Conservation (phyloP, 2,113 vertebrate genomes). For the Myotis yumanensis region DNA sequence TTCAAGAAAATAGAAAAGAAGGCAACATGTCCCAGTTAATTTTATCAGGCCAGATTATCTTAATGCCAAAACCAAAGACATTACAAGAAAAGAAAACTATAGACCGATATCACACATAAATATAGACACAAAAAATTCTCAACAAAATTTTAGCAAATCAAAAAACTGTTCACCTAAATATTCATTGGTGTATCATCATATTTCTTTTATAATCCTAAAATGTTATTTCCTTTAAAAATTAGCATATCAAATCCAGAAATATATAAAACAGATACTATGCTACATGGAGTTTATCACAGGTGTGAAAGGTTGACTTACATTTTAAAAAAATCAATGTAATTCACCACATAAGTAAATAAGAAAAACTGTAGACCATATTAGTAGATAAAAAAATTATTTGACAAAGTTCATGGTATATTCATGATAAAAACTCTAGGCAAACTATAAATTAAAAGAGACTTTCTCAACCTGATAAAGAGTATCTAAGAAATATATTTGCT, state of each 20-base stretch:
- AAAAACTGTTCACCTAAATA: neutral
- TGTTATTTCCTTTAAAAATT: neutral
- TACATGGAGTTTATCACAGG: neutral
- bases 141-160: neutral
- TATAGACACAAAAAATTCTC: neutral
- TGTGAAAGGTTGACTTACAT: neutral
- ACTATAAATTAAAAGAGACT: neutral
- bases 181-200: neutral
- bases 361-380: neutral
- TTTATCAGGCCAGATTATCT: neutral
- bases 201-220: neutral
- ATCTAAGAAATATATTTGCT: neutral
- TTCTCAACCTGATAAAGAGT: neutral
- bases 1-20: neutral
- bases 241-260: neutral
- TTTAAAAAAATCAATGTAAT: neutral
- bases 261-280: neutral
- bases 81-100: neutral
- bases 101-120: neutral
- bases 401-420: conserved; percentile 18
- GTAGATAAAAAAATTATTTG: neutral
- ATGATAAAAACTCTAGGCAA: conserved; percentile 7
- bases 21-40: neutral
- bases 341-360: neutral
- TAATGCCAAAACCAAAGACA: neutral